Percentiles rank a stretch among this genome's conserved stretches.
Evolutionary conservation across 92 coral and sea anemone species (phyloP).

Genomic region (Phenganax stokvisi): DNA sequence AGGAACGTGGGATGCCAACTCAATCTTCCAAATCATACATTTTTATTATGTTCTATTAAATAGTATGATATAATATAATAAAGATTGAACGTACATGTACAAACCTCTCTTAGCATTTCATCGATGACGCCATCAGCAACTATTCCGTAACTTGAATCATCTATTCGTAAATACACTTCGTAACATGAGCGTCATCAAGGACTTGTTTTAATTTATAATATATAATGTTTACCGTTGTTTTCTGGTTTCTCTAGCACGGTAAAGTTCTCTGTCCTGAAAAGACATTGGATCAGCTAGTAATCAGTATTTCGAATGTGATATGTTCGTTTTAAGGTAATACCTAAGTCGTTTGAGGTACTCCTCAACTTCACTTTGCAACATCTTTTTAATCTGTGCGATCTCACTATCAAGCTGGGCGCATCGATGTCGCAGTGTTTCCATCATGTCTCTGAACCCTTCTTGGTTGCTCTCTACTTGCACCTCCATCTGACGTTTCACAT

Average conservation of each 20-base stretch:
- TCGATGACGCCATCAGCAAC: conserved; percentile 90
- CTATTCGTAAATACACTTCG: not conserved
- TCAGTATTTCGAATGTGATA: not conserved
- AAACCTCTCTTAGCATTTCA: conserved; percentile 84
- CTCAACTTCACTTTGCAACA: conserved; percentile 58
- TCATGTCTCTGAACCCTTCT: conserved; percentile 32
- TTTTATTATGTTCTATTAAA: not conserved
- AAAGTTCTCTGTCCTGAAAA: conserved; percentile 72
- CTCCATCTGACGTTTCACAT: conserved; percentile 21
- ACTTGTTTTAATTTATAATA: not conserved
- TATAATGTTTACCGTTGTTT: conserved; percentile 31
- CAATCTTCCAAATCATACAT: conserved; percentile 48
- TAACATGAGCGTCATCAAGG: not conserved
- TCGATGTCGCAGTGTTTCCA: conserved; percentile 55
- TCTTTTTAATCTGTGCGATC: conserved; percentile 61
- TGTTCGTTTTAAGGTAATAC: conserved; percentile 42
- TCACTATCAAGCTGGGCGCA: conserved; percentile 55
- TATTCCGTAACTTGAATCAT: conserved; percentile 3
- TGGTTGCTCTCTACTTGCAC: conserved; percentile 31
- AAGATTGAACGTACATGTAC: not conserved
- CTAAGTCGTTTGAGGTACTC: conserved; percentile 68
- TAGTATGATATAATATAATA: too few species aligned
- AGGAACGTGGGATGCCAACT: conserved; percentile 67
- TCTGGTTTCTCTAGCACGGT: conserved; percentile 75
- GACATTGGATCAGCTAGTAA: not conserved